Evolutionary conservation across 2,797 vertebrate genomes (phyloP).

Genomic region (Sebastes alutus): DNA sequence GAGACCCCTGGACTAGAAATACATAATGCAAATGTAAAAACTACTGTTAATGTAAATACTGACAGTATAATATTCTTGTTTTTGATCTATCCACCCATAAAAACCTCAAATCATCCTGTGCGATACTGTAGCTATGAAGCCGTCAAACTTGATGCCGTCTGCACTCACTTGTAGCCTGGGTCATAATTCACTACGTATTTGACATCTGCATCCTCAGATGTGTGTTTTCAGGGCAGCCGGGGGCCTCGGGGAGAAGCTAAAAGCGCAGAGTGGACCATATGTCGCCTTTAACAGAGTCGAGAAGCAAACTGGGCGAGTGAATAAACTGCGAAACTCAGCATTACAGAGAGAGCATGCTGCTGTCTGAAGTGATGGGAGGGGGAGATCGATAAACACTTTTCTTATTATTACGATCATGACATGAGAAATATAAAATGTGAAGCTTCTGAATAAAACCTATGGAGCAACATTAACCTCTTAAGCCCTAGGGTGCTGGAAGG

Average conservation of each 20-base stretch:
- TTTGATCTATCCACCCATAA: background rate
- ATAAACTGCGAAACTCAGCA: conserved; percentile 57
- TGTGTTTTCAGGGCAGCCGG: conserved; percentile 63
- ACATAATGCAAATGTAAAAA: background rate
- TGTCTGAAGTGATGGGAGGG: conserved; percentile 32
- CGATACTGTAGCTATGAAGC: background rate
- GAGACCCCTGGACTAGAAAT: background rate
- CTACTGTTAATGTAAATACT: background rate
- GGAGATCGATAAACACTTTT: conserved; percentile 39
- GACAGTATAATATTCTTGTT: no score
- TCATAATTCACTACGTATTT: conserved; percentile 48
- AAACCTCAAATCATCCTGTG: background rate
- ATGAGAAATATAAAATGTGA: background rate
- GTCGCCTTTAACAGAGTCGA: conserved; percentile 48
- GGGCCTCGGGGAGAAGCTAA: conserved; percentile 63
- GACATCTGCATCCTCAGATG: conserved; percentile 77
- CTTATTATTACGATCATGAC: background rate
- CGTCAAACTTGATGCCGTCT: conserved; percentile 19
- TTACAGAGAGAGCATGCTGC: conserved; percentile 31
- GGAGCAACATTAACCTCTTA: no score
- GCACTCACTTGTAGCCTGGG: conserved; percentile 13
- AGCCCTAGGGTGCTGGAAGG: no score
- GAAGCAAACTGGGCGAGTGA: conserved; percentile 46
- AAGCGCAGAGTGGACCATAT: conserved; percentile 67
- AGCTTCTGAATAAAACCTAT: background rate